Evolutionary conservation across 2,888 invertebrate species (phyloP).

Genomic region (Allacma fusca): DNA sequence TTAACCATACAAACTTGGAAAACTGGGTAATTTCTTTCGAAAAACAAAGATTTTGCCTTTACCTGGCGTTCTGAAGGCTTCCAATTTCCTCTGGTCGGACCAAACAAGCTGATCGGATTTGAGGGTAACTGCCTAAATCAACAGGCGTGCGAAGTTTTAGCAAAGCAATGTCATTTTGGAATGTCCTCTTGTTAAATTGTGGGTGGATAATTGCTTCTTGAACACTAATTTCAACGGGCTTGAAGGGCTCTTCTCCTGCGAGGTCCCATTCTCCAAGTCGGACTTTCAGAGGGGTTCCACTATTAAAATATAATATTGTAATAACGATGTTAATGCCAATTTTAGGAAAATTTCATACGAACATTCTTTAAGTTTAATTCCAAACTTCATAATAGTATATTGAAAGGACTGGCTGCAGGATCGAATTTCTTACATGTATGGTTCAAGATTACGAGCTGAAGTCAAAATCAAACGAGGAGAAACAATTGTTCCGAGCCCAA

Average conservation of each 20-base stretch:
- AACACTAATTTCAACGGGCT: constrained; percentile 53
- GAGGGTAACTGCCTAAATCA: constrained; percentile 56
- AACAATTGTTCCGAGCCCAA: constrained; percentile 59
- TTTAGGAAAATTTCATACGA: too few species aligned
- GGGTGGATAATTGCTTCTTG: constrained; percentile 56
- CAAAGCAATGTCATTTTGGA: constrained; percentile 60
- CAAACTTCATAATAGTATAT: too few species aligned
- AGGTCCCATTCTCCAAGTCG: constrained; percentile 61
- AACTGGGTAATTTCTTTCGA: too few species aligned
- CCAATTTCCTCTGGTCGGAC: constrained; percentile 53
- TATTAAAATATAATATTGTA: too few species aligned
- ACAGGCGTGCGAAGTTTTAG: constrained; percentile 50
- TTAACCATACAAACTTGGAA: too few species aligned
- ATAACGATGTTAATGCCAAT: too few species aligned
- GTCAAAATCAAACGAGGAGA: constrained; percentile 57
- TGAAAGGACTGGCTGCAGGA: not conserved
- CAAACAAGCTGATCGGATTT: constrained; percentile 58
- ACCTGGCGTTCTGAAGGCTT: constrained; percentile 56
- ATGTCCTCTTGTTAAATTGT: constrained; percentile 56
- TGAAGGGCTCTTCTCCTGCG: constrained; percentile 57
- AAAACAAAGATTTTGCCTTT: not conserved
- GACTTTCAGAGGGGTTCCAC: constrained; percentile 54
- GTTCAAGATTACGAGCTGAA: constrained; percentile 57
- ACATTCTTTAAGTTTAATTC: too few species aligned
- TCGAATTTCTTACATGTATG: constrained; percentile 48